These are phyloP conservation scores for Drosophila algonquin DNA, from an alignment of 2,888 invertebrate species.

Conservation along the genomic window DNA sequence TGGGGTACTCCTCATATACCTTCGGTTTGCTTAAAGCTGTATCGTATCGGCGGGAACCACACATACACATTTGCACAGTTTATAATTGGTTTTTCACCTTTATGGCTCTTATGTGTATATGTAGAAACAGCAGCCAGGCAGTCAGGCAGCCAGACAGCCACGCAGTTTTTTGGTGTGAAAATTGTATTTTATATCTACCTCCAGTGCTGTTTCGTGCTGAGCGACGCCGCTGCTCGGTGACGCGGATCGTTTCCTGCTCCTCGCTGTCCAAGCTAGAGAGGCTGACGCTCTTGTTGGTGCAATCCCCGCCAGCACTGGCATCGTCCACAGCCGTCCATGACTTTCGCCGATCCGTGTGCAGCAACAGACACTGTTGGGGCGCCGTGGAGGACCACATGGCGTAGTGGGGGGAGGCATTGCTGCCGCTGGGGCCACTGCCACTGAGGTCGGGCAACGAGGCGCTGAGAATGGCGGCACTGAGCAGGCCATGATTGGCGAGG, in stretches of 20 bases:
- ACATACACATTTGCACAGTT: neutral
- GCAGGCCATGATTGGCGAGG: slow-evolving; percentile 74
- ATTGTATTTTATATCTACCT: slow-evolving; percentile 65
- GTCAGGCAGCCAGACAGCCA: no score
- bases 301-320: slow-evolving; percentile 85
- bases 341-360: slow-evolving; percentile 86
- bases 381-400: slow-evolving; percentile 81
- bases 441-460: slow-evolving; percentile 83
- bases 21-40: neutral
- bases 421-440: slow-evolving; percentile 44
- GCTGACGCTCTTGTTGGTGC: slow-evolving; percentile 87
- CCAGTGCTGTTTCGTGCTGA: slow-evolving; percentile 85
- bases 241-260: slow-evolving; percentile 87
- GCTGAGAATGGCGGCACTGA: slow-evolving; percentile 75
- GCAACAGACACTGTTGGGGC: slow-evolving; percentile 82
- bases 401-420: slow-evolving; percentile 44
- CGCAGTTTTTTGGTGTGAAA: no score
- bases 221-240: slow-evolving; percentile 85
- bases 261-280: slow-evolving; percentile 94
- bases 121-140: no score
- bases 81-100: neutral
- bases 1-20: neutral
- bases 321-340: slow-evolving; percentile 95
- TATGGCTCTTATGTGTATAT: neutral
- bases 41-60: neutral